phyloP scores from a whole-genome alignment of 2,113 vertebrate genomes.

The Trichomycterus rosablanca region DNA sequence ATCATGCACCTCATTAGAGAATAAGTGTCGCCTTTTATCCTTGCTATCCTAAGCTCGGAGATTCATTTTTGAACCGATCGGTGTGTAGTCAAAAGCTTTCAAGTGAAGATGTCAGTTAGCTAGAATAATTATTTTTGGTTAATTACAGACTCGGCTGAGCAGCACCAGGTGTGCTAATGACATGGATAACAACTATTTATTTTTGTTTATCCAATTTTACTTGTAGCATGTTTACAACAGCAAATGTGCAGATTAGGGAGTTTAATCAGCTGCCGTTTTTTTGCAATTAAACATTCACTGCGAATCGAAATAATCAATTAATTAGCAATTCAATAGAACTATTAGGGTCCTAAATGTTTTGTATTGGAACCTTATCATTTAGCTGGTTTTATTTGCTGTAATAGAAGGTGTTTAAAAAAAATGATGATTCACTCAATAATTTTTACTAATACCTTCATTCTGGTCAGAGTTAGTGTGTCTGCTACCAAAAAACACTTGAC shows the following conservation, averaged over 20 bases:
- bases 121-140: slow-evolving; percentile 23
- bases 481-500: no score
- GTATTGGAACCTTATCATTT: no score
- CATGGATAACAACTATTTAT: slow-evolving; percentile 20
- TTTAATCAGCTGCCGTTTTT: no score
- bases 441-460: no score
- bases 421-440: no score
- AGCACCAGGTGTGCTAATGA: slow-evolving; percentile 36
- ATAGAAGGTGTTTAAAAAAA: no score
- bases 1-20: slow-evolving; percentile 7
- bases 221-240: slow-evolving; percentile 12
- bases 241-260: no score
- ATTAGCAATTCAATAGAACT: no score
- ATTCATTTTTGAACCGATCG: not conserved
- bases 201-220: not conserved
- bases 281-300: no score
- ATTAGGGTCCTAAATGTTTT: no score
- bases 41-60: not conserved
- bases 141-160: slow-evolving; percentile 23
- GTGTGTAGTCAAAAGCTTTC: slow-evolving; percentile 12
- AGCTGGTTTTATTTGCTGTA: no score
- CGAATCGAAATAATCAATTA: not conserved
- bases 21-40: not conserved
- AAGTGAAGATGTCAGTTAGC: slow-evolving; percentile 19
- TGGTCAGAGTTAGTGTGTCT: no score